Evolutionary conservation across 2,888 invertebrate genomes (phyloP), one percentile per base, ranked within the genome.

Genomic region (Drosophila antonietae): DNA sequence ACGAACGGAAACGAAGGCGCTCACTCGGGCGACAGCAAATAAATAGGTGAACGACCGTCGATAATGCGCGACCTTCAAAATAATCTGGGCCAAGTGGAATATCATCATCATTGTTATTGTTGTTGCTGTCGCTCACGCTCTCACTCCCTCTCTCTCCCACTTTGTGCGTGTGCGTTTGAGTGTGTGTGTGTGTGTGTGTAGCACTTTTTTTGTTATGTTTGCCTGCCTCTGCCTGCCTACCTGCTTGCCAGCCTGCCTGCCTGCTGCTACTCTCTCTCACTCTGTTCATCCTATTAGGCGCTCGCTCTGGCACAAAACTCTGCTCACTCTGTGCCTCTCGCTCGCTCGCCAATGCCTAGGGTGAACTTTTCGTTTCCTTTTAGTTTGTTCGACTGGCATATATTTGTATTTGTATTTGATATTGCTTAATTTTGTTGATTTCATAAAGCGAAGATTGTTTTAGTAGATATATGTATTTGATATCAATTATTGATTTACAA

Each of bases 51-150:
- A 93, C 91, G 93, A 92, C 93, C 93, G 92, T 87, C 89, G 91
- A 91, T 90, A 92, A 90, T 83, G 80, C 81, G 83, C 90, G 92
- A 92, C 93, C 93, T 93, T 93, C 92, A 92, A 91, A 90, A 91
- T 90, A 92, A 92, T 93, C 92, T 93, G 93, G 93, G 93, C 92
- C 93, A 93, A 92, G 91, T 92, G 91, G 90, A 91, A 92, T 90
- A 82, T 83, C 80, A 78, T 89, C 80, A 77, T 77, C 69, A 60
- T 49, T 76, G 63, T 47, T 67, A 46, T 56, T 70, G 60, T 47
- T 71, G 20, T 37, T 61, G 44, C 37, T 51, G 35, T 44, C 57
- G 46, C 15, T 52, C 33, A 55, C 44, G 6, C 28, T 6, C 28
- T 28, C 28, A 0, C 28, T 5, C 28, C 5, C 28, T 28, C 28